phyloP scores from a whole-genome alignment of 92 coral and sea anemone species.

The Umimayanthus chanpuru region DNA sequence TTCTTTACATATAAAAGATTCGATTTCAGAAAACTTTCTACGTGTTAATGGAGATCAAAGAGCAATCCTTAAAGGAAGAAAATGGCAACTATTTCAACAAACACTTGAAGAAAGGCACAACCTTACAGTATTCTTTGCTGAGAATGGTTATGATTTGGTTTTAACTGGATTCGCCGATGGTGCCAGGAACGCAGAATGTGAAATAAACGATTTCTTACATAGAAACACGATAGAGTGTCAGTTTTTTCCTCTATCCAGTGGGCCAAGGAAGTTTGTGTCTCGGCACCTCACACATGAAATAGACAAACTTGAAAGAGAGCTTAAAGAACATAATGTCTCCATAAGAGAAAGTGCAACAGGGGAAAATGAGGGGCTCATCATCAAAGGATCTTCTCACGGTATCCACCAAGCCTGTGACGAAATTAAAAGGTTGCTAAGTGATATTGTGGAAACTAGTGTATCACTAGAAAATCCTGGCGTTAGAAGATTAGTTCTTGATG shows the following conservation, averaged over 20 bases:
- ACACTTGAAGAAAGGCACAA: too few relatives aligned
- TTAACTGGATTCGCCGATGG: too few relatives aligned
- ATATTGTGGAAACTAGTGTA: neutral
- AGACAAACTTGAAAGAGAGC: conserved; percentile 40
- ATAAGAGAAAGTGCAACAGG: conserved; percentile 37
- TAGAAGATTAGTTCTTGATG: conserved; percentile 10
- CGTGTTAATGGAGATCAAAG: too few relatives aligned
- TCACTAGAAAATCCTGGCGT: conserved; percentile 10
- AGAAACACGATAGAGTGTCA: conserved; percentile 59
- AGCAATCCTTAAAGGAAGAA: too few relatives aligned
- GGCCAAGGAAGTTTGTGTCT: conserved; percentile 44
- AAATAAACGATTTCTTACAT: conserved; percentile 52
- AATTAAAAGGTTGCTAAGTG: neutral
- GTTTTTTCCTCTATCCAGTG: conserved; percentile 42
- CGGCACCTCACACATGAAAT: conserved; percentile 44
- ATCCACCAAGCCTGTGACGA: neutral
- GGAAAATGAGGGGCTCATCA: conserved; percentile 5
- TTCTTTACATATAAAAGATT: too few relatives aligned
- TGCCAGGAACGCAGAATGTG: conserved; percentile 35
- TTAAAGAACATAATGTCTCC: conserved; percentile 42
- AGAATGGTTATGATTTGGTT: too few relatives aligned
- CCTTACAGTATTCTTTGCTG: too few relatives aligned
- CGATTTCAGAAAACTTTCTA: too few relatives aligned
- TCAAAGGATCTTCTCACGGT: neutral
- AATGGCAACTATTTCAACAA: too few relatives aligned